Conservation (phyloP, 2,888 invertebrate genomes). For the Podabrus alpinus region DNA sequence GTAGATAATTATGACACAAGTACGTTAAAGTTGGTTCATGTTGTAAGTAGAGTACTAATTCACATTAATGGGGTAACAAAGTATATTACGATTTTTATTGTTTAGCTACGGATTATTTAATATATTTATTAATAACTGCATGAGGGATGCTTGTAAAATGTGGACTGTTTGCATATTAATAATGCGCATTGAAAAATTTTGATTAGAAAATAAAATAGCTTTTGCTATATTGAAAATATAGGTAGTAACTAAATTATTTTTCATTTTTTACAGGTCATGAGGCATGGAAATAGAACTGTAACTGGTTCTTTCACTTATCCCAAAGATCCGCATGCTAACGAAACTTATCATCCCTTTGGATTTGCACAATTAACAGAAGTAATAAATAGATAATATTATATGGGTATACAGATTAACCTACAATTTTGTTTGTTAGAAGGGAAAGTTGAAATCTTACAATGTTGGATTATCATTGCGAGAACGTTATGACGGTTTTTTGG, state of each 20-base stretch:
- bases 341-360: constrained; percentile 57
- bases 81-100: no score
- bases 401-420: constrained; percentile 8
- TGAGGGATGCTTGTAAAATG: no score
- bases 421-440: constrained; percentile 35
- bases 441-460: constrained; percentile 53
- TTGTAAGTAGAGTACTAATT: neutral
- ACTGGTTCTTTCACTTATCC: constrained; percentile 55
- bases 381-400: constrained; percentile 6
- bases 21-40: neutral
- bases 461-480: constrained; percentile 66
- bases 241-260: no score
- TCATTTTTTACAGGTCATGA: constrained; percentile 40
- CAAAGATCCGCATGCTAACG: constrained; percentile 53
- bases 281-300: constrained; percentile 76
- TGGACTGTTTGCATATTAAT: no score
- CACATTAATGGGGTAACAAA: neutral
- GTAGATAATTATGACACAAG: neutral
- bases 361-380: constrained; percentile 59
- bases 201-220: no score
- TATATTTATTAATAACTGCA: no score
- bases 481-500: constrained; percentile 65
- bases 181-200: no score
- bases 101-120: no score
- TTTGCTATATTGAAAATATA: no score